Base-by-base conservation (phyloP, 2,888 invertebrate genomes). In the Agonopterix heracliana region DNA sequence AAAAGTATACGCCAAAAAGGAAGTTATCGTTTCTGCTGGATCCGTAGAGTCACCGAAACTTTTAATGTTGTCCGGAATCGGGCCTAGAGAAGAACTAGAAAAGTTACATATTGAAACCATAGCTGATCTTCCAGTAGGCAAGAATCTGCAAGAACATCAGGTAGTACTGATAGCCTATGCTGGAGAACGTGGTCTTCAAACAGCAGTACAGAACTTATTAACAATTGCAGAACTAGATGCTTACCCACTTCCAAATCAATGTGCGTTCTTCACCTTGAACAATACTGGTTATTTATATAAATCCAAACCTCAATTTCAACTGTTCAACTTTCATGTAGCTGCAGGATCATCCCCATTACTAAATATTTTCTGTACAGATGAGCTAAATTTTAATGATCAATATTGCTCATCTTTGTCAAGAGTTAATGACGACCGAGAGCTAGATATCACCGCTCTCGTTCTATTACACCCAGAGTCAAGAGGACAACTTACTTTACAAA, bases 11-110 rank as follows among this genome's bases (percentile, higher is more conserved):
- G 72, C 75, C 36, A 59, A 60, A 8, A 66, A 64, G 46, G 87
- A 86, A 67, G 70, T 86, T 0, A 74, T 86, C 4, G 41, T 85
- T 42, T 84, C 85, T 2, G 83, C 82, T 14, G 85, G 85, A 5
- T 47, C 68, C 34, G 74, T 84, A 11, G 77, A 84, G 14, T 74
- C 78, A 34, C 79, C 86, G 3, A 82, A 85, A 59, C 63, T 85
- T 42, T 59, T 86, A 46, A 73, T 85, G 74, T 63, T 83, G 0
- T 84, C 87, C 26, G 85, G 85, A 0, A 66, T 86, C 48, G 85
- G 86, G 1, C 85, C 83, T 1, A 50, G 51, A 49, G 62, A 73
- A 34, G 71, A 76, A 43, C 58, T 86, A 34, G 48, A 54, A 7
- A 72, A 63, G 52, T 56, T 72, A 10, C 57, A 68, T 7, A 81